Conservation (phyloP, 2,888 invertebrate species). For the Drosophila histrio region DNA sequence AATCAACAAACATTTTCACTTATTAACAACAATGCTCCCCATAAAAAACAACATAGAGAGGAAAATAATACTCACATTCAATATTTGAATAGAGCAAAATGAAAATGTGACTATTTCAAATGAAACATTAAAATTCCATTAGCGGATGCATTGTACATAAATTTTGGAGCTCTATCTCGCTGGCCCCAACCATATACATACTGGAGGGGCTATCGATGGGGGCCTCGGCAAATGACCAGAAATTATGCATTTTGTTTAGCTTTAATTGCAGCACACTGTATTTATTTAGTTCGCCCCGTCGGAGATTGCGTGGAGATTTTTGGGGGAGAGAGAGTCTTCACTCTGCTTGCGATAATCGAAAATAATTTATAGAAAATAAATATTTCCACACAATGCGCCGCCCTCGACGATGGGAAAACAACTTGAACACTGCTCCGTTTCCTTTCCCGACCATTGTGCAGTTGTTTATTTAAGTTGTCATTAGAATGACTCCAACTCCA, state of each 20-base stretch:
- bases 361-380: conserved; percentile 79
- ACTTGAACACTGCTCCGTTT: conserved; percentile 41
- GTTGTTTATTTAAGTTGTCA: conserved; percentile 79
- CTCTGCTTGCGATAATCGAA: conserved; percentile 67
- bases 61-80: conserved; percentile 23
- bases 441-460: conserved; percentile 37
- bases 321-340: not conserved
- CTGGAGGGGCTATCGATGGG: conserved; percentile 36
- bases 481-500: conserved; percentile 63
- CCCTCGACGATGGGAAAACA: conserved; percentile 62
- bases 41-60: conserved; percentile 12
- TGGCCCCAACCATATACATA: not conserved
- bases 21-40: conserved; percentile 36
- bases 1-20: conserved; percentile 49
- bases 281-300: conserved; percentile 49
- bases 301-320: not conserved
- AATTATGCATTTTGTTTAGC: conserved; percentile 73
- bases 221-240: conserved; percentile 57
- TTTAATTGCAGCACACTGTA: conserved; percentile 67
- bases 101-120: conserved; percentile 65
- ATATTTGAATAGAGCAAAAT: conserved; percentile 55
- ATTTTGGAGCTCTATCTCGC: conserved; percentile 32
- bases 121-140: conserved; percentile 78
- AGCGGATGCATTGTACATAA: conserved; percentile 72
- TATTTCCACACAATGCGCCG: conserved; percentile 71